Evolutionary conservation across 2,888 invertebrate species (phyloP).

Genomic region (Agrypnus murinus): DNA sequence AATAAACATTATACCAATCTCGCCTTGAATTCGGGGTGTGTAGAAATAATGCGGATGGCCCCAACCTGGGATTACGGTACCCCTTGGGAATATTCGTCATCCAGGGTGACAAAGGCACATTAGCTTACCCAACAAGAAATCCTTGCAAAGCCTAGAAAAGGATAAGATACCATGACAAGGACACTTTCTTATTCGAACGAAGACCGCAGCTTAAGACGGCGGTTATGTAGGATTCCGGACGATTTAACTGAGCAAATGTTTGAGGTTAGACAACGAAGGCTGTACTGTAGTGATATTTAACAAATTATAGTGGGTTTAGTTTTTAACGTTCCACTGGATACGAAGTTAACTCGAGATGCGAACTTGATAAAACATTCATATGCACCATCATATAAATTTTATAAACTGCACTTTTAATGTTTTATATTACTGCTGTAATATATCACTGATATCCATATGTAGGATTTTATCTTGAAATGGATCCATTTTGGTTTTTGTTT

Average conservation of each 20-base stretch:
- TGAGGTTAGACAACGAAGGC: constrained; percentile 55
- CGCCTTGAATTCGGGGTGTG: constrained; percentile 19
- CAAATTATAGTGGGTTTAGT: constrained; percentile 13
- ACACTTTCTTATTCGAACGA: constrained; percentile 45
- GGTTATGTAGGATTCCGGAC: constrained; percentile 59
- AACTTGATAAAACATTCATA: constrained; percentile 24
- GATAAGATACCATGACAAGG: constrained; percentile 38
- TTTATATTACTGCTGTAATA: constrained; percentile 16
- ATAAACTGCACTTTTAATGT: constrained; percentile 24
- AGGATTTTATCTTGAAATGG: constrained; percentile 6
- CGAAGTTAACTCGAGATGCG: constrained; percentile 14
- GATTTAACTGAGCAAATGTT: constrained; percentile 59
- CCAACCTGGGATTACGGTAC: constrained; percentile 30
- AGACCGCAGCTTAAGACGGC: constrained; percentile 56
- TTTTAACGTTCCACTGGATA: constrained; percentile 19
- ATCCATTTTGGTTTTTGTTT: not conserved
- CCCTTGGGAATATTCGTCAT: constrained; percentile 42
- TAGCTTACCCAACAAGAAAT: constrained; percentile 45
- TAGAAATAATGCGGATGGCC: constrained; percentile 28
- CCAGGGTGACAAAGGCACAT: constrained; percentile 41
- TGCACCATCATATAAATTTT: constrained; percentile 26
- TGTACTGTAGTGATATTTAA: constrained; percentile 28
- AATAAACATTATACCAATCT: constrained; percentile 23
- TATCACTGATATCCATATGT: not conserved
- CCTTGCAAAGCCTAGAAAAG: constrained; percentile 47